Percentiles rank a stretch among this genome's conserved stretches.
Conservation (phyloP, 2,888 invertebrate genomes). For the Metacarcinus magister region DNA sequence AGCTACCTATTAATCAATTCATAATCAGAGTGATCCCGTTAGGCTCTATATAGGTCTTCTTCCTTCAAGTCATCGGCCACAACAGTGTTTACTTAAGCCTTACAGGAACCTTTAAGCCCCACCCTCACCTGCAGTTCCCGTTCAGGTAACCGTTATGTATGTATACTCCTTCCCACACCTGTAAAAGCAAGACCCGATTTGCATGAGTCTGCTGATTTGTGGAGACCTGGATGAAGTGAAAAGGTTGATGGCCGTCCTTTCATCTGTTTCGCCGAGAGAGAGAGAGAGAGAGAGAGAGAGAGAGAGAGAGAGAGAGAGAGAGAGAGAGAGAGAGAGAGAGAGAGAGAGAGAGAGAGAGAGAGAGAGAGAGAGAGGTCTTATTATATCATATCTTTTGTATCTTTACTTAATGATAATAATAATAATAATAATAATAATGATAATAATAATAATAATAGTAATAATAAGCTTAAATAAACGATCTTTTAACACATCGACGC, state of each 20-base stretch:
- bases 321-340: too few relatives aligned
- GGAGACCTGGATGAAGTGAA: not conserved
- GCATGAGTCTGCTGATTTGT: not conserved
- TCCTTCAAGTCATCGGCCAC: not conserved
- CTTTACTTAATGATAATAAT: too few relatives aligned
- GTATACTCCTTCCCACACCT: not conserved
- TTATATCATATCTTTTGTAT: too few relatives aligned
- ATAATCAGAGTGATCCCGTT: not conserved
- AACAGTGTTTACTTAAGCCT: not conserved
- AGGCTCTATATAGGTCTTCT: not conserved
- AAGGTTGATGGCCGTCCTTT: not conserved
- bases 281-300: not conserved
- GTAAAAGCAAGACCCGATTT: not conserved
- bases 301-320: constrained; percentile 28
- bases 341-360: not conserved
- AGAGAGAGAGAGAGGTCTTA: not conserved
- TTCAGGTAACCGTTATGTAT: not conserved
- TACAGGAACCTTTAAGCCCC: not conserved
- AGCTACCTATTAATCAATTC: not conserved
- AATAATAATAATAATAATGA: too few relatives aligned
- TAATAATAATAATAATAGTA: too few relatives aligned
- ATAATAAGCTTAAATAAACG: too few relatives aligned
- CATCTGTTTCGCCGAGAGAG: not conserved
- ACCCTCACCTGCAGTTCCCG: not conserved
- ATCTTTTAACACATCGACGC: too few relatives aligned